These are phyloP conservation scores for Dicrostonyx torquatus DNA, from an alignment of 2,797 vertebrate genomes.

Conservation along the genomic window DNA sequence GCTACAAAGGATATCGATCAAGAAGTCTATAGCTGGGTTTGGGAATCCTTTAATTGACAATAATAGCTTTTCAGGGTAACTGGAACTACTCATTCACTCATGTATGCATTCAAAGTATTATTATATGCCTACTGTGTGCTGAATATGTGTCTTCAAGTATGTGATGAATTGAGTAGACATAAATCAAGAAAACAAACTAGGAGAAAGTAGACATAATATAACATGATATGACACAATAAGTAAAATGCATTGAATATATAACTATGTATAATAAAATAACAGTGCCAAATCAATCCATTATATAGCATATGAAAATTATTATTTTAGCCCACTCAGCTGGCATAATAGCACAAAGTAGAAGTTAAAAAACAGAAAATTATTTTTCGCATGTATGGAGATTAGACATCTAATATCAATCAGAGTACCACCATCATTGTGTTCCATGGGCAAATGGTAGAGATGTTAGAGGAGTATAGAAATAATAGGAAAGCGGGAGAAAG, in stretches of 20 bases:
- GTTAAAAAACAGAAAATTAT: background rate
- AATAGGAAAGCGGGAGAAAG: background rate
- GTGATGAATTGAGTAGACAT: background rate
- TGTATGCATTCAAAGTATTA: background rate
- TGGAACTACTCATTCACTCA: background rate
- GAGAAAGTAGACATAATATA: background rate
- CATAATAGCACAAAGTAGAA: background rate
- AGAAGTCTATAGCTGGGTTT: background rate
- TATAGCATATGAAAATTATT: background rate
- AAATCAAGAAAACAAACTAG: background rate
- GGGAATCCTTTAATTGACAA: background rate
- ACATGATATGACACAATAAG: background rate
- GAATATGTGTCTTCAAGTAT: background rate
- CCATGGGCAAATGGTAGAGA: background rate
- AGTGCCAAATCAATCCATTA: background rate
- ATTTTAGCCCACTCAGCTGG: background rate
- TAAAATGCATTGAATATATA: background rate
- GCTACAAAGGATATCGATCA: background rate
- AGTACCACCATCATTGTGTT: background rate
- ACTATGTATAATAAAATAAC: background rate
- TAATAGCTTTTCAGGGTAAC: background rate
- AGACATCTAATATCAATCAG: background rate
- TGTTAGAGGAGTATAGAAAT: background rate
- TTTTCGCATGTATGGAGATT: background rate
- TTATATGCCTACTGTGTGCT: background rate